A percentile compares a stretch with the other conserved stretches of the same genome.
These are phyloP conservation scores for Coluber constrictor DNA, from an alignment of 2,797 vertebrate genomes.

Conservation along the genomic window DNA sequence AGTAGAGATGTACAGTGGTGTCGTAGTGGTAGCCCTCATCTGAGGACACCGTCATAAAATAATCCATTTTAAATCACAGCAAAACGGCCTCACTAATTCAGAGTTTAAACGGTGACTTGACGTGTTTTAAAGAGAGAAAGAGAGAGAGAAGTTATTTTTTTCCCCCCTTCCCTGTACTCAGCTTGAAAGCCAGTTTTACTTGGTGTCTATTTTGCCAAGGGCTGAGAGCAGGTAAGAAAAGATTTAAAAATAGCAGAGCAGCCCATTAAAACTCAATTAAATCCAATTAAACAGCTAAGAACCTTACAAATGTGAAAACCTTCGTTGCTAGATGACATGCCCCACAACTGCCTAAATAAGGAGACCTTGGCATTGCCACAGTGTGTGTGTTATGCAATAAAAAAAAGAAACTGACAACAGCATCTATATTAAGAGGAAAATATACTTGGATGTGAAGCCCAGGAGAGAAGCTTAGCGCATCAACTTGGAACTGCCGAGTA, in stretches of 20 bases:
- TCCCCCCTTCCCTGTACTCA: background rate
- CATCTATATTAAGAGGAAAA: background rate
- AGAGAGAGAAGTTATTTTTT: background rate
- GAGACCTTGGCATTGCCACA: background rate
- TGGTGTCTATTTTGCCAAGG: background rate
- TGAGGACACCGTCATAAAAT: background rate
- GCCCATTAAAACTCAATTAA: constrained; percentile 38
- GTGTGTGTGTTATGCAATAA: background rate
- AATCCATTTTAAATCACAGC: background rate
- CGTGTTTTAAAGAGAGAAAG: background rate
- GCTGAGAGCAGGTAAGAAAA: constrained; percentile 16
- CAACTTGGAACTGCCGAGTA: background rate
- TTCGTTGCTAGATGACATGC: background rate
- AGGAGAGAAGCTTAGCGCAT: background rate
- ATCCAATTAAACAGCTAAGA: constrained; percentile 24
- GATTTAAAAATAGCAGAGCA: constrained; percentile 18
- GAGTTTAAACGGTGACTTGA: background rate
- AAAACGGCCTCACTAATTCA: background rate
- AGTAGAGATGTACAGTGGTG: too few species aligned
- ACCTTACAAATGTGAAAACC: constrained; percentile 12
- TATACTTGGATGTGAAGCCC: background rate
- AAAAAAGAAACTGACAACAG: background rate
- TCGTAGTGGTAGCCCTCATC: background rate
- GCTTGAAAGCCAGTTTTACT: background rate
- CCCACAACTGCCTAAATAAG: background rate